Evolutionary conservation across 1,140 invertebrate genomes (phyloP).

Genomic region (Lutraria rhynchaena): DNA sequence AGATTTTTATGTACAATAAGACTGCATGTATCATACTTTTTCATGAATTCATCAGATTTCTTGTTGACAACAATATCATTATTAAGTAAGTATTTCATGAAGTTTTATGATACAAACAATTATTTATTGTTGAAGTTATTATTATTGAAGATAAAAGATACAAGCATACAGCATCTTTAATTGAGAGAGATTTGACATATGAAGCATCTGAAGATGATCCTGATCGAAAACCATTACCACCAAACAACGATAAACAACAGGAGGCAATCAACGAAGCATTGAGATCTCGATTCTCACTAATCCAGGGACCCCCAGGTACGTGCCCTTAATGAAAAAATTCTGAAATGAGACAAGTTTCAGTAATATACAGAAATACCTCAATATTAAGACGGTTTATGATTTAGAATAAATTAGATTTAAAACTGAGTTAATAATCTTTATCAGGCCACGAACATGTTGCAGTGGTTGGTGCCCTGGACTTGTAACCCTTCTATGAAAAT

Average conservation of each 20-base stretch:
- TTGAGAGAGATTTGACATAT: constrained; percentile 18
- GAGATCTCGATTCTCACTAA: constrained; percentile 65
- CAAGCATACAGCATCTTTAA: background rate
- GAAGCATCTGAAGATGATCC: background rate
- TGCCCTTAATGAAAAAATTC: too few relatives aligned
- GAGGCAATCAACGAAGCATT: constrained; percentile 66
- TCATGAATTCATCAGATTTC: background rate
- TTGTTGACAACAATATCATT: background rate
- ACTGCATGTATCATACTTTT: background rate
- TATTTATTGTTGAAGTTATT: background rate
- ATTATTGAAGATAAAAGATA: background rate
- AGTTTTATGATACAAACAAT: background rate
- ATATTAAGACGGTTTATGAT: too few relatives aligned
- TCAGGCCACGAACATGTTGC: too few relatives aligned
- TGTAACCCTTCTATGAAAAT: too few relatives aligned
- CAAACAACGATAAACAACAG: constrained; percentile 63
- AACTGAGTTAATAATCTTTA: too few relatives aligned
- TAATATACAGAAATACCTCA: too few relatives aligned
- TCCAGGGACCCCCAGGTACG: constrained; percentile 76
- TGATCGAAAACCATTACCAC: constrained; percentile 22
- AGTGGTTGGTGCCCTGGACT: too few relatives aligned
- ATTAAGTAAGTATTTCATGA: background rate
- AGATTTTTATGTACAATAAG: background rate
- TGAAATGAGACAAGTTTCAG: too few relatives aligned
- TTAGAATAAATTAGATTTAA: too few relatives aligned